Conservation (phyloP, 2,113 vertebrate species). For the Ctenomys sociabilis region DNA sequence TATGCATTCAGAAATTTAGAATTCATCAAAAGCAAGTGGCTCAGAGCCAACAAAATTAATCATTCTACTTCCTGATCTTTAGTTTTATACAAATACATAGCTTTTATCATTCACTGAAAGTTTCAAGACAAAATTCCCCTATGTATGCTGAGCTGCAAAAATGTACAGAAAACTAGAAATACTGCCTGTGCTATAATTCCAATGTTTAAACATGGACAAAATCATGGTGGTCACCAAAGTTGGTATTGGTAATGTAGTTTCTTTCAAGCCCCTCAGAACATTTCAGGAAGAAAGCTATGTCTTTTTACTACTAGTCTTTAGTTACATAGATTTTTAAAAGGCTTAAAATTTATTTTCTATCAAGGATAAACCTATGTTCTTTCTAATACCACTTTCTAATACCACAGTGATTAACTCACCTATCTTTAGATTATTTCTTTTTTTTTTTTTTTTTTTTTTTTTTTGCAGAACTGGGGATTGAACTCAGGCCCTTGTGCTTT, state of each 20-base stretch:
- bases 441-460: too few relatives aligned
- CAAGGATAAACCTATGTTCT: slow-evolving; percentile 62
- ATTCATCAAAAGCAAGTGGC: slow-evolving; percentile 78
- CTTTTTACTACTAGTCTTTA: slow-evolving; percentile 78
- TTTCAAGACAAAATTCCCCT: slow-evolving; percentile 71
- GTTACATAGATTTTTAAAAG: slow-evolving; percentile 1
- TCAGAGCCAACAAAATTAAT: slow-evolving; percentile 65
- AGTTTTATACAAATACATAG: slow-evolving; percentile 65
- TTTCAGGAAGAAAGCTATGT: slow-evolving; percentile 73
- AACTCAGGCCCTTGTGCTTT: too few relatives aligned
- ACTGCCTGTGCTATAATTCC: slow-evolving; percentile 76
- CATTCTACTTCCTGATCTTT: slow-evolving; percentile 43
- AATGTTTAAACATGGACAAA: slow-evolving; percentile 82
- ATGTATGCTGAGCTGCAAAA: slow-evolving; percentile 66
- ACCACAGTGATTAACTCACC: slow-evolving; percentile 13
- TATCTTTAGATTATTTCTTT: slow-evolving; percentile 48
- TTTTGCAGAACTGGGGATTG: too few relatives aligned
- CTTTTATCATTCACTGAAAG: slow-evolving; percentile 63
- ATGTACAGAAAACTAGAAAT: slow-evolving; percentile 75
- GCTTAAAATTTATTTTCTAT: slow-evolving; percentile 72
- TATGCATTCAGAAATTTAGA: slow-evolving; percentile 64
- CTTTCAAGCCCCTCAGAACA: slow-evolving; percentile 79
- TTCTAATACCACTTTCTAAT: slow-evolving; percentile 53
- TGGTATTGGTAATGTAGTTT: slow-evolving; percentile 82
- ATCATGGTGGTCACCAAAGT: slow-evolving; percentile 81